A percentile compares a stretch with the other conserved stretches of the same genome.
Evolutionary conservation across 2,797 vertebrate species (phyloP).

Genomic region (Tinamus major): DNA sequence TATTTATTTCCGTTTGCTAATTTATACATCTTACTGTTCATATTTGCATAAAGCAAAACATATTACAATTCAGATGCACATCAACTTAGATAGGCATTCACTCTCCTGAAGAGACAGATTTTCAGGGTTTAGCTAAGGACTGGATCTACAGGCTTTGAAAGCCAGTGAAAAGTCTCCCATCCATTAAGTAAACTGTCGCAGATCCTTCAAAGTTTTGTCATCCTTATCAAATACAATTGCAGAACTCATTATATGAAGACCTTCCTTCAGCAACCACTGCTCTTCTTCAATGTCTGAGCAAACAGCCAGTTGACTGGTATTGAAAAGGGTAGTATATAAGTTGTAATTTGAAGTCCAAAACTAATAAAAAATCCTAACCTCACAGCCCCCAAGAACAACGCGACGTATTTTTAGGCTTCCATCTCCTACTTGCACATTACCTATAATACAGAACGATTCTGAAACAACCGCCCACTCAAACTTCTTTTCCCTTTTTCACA

Average conservation of each 20-base stretch:
- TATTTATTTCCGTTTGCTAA: slow-evolving; percentile 60
- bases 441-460: background rate
- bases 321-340: background rate
- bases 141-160: background rate
- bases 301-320: background rate
- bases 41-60: slow-evolving; percentile 19
- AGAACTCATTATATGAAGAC: background rate
- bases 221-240: background rate
- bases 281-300: background rate
- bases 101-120: background rate
- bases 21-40: background rate
- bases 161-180: background rate
- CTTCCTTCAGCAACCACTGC: background rate
- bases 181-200: background rate
- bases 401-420: accelerated
- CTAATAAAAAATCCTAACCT: background rate
- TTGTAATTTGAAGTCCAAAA: background rate
- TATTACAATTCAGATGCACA: slow-evolving; percentile 5
- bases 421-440: background rate
- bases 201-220: background rate
- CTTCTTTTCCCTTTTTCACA: background rate
- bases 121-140: background rate
- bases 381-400: background rate
- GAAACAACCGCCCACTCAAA: background rate
- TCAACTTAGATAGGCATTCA: background rate